A percentile compares a stretch with the other conserved stretches of the same genome.
phyloP scores from a whole-genome alignment of 2,113 vertebrate genomes.

The Onychorhynchus coronatus region DNA sequence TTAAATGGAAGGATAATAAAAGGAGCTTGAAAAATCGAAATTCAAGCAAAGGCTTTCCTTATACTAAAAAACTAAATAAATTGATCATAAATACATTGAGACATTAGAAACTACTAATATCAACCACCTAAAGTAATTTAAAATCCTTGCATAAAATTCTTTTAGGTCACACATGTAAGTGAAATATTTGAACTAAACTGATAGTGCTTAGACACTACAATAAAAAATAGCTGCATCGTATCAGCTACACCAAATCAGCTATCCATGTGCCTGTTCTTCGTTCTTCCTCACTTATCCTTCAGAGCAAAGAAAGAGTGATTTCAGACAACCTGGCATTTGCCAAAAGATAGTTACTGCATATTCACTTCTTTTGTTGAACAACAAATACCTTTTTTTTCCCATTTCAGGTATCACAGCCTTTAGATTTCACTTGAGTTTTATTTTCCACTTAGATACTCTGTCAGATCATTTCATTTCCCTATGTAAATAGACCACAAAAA shows the following conservation, averaged over 20 bases:
- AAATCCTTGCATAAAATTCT: neutral
- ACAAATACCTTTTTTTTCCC: neutral
- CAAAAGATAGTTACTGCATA: neutral
- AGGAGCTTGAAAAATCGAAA: neutral
- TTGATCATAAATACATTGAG: neutral
- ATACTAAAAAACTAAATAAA: neutral
- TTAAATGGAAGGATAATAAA: neutral
- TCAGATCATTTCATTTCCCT: neutral
- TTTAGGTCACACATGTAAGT: neutral
- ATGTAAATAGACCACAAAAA: neutral
- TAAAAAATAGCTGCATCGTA: neutral
- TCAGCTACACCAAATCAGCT: neutral
- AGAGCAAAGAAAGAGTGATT: neutral
- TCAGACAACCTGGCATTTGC: neutral
- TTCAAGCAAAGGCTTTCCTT: neutral
- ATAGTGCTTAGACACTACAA: neutral
- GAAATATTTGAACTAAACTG: neutral
- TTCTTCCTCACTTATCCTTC: neutral
- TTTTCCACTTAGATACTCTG: neutral
- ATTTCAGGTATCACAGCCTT: neutral
- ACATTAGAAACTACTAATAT: neutral
- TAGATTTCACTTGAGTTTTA: neutral
- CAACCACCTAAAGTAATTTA: neutral
- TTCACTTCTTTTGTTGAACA: neutral
- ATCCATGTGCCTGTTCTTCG: neutral